phyloP scores from a whole-genome alignment of 2,113 vertebrate genomes.

The Abramis brama region DNA sequence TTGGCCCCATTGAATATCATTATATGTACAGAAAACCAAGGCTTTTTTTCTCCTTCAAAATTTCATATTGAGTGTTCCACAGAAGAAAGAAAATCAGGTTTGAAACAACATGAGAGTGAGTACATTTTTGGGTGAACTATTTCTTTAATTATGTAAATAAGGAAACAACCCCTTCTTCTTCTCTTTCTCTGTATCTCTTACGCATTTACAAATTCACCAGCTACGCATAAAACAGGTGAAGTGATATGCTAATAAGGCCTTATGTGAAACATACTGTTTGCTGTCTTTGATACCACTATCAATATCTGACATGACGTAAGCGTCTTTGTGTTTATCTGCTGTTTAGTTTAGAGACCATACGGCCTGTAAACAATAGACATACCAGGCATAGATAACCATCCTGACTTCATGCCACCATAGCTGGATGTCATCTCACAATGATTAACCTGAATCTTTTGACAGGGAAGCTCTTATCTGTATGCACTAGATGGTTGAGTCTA shows the following conservation, averaged over 20 bases:
- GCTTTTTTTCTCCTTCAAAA: not conserved
- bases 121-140: not conserved
- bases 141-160: not conserved
- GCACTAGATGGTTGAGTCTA: constrained; percentile 19
- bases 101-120: not conserved
- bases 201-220: not conserved
- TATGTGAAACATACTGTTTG: constrained; percentile 62
- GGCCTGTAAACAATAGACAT: constrained; percentile 52
- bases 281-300: constrained; percentile 58
- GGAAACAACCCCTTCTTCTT: not conserved
- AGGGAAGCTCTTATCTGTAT: constrained; percentile 45
- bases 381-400: constrained; percentile 32
- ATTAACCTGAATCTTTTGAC: constrained; percentile 63
- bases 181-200: not conserved
- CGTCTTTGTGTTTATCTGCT: constrained; percentile 62
- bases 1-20: no score
- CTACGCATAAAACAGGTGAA: constrained; percentile 16
- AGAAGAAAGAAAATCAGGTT: not conserved
- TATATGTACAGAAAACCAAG: not conserved
- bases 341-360: constrained; percentile 59
- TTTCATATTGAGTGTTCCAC: not conserved
- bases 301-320: constrained; percentile 59
- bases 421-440: constrained; percentile 56
- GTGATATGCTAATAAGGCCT: constrained; percentile 48
- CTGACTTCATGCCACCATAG: constrained; percentile 25